Evolutionary conservation across 1,140 invertebrate genomes (phyloP).

Genomic region (Drosophila ogumai): DNA sequence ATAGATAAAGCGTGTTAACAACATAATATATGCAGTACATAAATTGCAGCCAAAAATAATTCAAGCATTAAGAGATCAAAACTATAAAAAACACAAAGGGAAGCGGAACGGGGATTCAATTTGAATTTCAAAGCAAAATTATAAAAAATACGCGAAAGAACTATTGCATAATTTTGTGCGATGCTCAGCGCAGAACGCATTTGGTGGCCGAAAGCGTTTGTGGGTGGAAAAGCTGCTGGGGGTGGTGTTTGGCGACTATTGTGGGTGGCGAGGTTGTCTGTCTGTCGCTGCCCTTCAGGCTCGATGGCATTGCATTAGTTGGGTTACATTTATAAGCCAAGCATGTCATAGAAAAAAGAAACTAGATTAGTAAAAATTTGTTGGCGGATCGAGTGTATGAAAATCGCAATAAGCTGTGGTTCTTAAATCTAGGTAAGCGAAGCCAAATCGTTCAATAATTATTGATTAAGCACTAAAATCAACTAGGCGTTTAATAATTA

Average conservation of each 20-base stretch:
- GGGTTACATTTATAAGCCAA: conserved; percentile 80
- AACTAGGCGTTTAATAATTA: conserved; percentile 33
- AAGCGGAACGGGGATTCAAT: conserved; percentile 56
- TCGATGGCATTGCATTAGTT: conserved; percentile 76
- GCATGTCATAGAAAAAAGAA: conserved; percentile 84
- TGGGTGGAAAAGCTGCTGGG: conserved; percentile 23
- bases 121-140: conserved; percentile 58
- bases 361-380: conserved; percentile 84
- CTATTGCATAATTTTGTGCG: conserved; percentile 80
- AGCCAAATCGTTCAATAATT: conserved; percentile 30
- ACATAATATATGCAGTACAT: conserved; percentile 67
- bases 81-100: conserved; percentile 50
- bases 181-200: conserved; percentile 40
- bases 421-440: conserved; percentile 38
- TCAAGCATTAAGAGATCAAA: conserved; percentile 80
- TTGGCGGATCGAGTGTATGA: conserved; percentile 48
- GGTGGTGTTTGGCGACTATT: conserved; percentile 18
- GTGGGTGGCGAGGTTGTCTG: conserved; percentile 19
- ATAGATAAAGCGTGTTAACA: conserved; percentile 67
- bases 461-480: conserved; percentile 39
- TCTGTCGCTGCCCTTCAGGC: conserved; percentile 45
- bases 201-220: conserved; percentile 65
- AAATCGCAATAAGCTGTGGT: conserved; percentile 27
- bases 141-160: conserved; percentile 45
- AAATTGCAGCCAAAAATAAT: conserved; percentile 71